Percentiles rank a stretch among this genome's conserved stretches.
These are phyloP conservation scores for Mythimna lalbum DNA, from an alignment of 2,888 invertebrate genomes.

Conservation along the genomic window DNA sequence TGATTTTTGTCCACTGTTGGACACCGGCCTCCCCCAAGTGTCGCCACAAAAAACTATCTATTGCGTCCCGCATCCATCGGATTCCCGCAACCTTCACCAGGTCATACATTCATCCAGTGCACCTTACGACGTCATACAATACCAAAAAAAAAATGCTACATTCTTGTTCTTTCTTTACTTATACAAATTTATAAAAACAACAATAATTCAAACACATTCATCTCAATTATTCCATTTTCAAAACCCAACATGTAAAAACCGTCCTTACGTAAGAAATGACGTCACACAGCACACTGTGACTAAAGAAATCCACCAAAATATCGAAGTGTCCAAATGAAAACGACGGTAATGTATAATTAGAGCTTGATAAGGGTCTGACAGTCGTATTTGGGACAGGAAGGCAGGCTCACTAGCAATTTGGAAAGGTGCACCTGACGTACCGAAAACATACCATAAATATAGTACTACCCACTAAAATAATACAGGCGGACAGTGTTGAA, in stretches of 20 bases:
- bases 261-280: slow-evolving; percentile 37
- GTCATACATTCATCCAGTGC: no score
- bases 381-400: slow-evolving; percentile 86
- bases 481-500: slow-evolving; percentile 39
- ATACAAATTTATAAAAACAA: no score
- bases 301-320: slow-evolving; percentile 76
- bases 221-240: slow-evolving; percentile 20
- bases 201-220: background rate
- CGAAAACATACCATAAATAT: slow-evolving; percentile 68
- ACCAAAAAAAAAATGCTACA: no score
- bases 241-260: slow-evolving; percentile 45
- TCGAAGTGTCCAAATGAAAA: slow-evolving; percentile 82
- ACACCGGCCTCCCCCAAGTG: no score
- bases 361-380: slow-evolving; percentile 89
- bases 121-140: no score
- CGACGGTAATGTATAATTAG: slow-evolving; percentile 89
- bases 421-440: slow-evolving; percentile 81
- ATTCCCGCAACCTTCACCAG: no score
- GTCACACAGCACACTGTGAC: slow-evolving; percentile 69
- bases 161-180: no score
- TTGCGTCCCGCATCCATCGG: no score
- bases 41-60: no score
- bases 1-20: no score
- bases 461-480: slow-evolving; percentile 58
- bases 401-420: slow-evolving; percentile 78